A percentile compares a stretch with the other conserved stretches of the same genome.
Conservation (phyloP, 2,113 vertebrate genomes). For the Telmatochromis sp. region DNA sequence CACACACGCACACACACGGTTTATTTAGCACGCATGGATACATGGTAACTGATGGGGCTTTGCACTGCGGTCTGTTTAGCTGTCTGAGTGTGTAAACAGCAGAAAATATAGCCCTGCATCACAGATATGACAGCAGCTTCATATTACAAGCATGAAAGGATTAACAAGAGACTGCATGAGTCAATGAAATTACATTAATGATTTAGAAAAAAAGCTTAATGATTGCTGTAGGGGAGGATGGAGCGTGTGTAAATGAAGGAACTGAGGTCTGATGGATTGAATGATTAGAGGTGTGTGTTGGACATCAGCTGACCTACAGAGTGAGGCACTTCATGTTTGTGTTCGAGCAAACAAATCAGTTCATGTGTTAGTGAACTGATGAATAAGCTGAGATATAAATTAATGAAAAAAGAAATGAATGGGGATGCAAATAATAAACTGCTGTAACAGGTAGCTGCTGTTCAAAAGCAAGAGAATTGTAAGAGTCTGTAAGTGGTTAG, state of each 20-base stretch:
- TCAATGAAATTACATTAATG: neutral
- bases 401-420: neutral
- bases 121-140: neutral
- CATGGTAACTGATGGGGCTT: conserved; percentile 20
- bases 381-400: neutral
- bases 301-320: neutral
- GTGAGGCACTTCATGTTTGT: neutral
- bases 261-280: neutral
- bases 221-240: neutral
- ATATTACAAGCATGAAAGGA: neutral
- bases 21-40: conserved; percentile 2
- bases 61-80: neutral
- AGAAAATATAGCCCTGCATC: neutral
- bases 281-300: neutral
- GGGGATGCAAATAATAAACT: neutral
- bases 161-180: neutral
- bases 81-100: neutral
- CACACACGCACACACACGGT: neutral
- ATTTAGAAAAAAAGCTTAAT: neutral
- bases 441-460: neutral
- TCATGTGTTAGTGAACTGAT: neutral
- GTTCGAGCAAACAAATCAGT: neutral
- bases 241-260: neutral
- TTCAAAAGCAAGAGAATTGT: neutral
- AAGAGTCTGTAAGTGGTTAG: neutral